These are phyloP conservation scores for Phocoena phocoena DNA, from an alignment of 2,113 vertebrate genomes.

Conservation along the genomic window DNA sequence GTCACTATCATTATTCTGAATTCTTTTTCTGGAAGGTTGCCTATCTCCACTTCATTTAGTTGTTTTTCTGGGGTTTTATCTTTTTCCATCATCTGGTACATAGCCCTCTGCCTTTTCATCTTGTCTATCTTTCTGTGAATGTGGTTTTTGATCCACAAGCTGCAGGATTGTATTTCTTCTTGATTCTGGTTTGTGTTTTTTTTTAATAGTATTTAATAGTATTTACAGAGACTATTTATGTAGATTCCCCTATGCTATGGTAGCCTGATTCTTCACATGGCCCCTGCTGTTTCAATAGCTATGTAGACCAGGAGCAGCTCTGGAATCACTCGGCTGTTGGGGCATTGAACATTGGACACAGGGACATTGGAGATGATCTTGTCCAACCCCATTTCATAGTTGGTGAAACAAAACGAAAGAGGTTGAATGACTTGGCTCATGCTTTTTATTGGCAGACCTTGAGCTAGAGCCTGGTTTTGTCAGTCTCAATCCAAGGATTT, in stretches of 20 bases:
- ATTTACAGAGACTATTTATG: background rate
- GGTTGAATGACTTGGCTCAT: background rate
- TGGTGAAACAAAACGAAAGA: background rate
- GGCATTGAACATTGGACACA: too few species aligned
- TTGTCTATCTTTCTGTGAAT: too few species aligned
- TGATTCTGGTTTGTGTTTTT: too few species aligned
- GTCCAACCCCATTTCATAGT: background rate
- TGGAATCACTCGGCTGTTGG: background rate
- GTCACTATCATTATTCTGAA: too few species aligned
- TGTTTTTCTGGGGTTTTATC: too few species aligned
- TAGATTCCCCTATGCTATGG: background rate
- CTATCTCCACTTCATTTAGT: too few species aligned
- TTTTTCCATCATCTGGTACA: too few species aligned
- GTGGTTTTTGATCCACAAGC: too few species aligned
- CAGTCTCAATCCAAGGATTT: background rate
- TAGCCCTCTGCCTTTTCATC: too few species aligned
- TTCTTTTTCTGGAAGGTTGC: too few species aligned
- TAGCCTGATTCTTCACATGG: background rate
- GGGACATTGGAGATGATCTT: background rate
- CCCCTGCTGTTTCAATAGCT: background rate
- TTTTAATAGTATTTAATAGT: background rate
- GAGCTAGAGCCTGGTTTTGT: background rate
- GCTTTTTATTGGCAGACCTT: background rate
- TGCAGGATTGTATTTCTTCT: too few species aligned
- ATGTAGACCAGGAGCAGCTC: background rate